Evolutionary conservation across 2,797 vertebrate species (phyloP).

Genomic region (Coendou prehensilis): DNA sequence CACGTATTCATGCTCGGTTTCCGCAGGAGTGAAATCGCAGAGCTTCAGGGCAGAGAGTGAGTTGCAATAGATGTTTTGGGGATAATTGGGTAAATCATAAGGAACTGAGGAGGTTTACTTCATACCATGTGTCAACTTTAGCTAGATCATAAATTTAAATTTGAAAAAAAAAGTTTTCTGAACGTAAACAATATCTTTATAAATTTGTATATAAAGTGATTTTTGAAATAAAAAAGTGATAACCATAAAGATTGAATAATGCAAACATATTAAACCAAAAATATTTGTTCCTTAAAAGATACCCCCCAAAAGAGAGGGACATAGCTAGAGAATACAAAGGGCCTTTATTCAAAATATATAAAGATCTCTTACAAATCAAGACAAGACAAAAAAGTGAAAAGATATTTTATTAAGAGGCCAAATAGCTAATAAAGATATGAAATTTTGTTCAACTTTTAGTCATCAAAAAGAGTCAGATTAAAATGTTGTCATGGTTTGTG

Average conservation of each 20-base stretch:
- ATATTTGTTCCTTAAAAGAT: neutral
- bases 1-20: neutral
- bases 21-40: neutral
- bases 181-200: neutral
- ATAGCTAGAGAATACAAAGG: neutral
- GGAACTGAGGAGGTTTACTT: neutral
- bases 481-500: neutral
- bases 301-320: neutral
- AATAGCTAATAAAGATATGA: neutral
- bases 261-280: constrained; percentile 24
- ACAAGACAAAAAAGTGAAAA: constrained; percentile 11
- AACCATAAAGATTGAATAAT: neutral
- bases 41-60: neutral
- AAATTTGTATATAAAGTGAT: constrained; percentile 6
- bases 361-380: neutral
- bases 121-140: neutral
- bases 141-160: constrained; percentile 1
- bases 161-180: constrained; percentile 50
- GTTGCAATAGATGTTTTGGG: neutral
- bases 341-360: constrained; percentile 19
- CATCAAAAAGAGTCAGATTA: neutral
- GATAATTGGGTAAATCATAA: neutral
- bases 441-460: neutral
- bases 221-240: constrained; percentile 1
- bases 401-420: neutral